Conservation (phyloP, 2,888 invertebrate genomes). For the Zaprionus obscuricornis region DNA sequence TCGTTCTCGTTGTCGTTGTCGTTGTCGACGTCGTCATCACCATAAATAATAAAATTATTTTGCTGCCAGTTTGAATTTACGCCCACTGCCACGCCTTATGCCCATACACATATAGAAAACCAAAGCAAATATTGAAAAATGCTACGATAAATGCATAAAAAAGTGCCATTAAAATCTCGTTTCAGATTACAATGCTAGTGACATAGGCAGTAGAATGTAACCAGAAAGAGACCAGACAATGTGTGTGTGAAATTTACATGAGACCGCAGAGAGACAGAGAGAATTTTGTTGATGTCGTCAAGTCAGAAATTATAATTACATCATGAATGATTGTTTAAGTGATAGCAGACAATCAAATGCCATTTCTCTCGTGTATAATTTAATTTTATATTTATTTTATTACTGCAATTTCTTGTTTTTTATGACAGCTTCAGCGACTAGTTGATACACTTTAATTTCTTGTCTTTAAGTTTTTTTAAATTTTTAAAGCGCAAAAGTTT, state of each 20-base stretch:
- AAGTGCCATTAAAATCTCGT: slow-evolving; percentile 72
- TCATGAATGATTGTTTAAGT: background rate
- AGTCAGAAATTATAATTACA: slow-evolving; percentile 27
- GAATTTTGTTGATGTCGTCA: slow-evolving; percentile 1
- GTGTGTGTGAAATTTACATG: too few species aligned
- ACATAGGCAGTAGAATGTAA: background rate
- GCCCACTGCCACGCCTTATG: slow-evolving; percentile 41
- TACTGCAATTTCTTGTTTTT: too few species aligned
- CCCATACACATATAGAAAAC: background rate
- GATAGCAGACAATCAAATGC: too few species aligned
- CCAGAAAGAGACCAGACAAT: too few species aligned
- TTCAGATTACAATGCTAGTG: slow-evolving; percentile 44
- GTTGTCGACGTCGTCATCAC: slow-evolving; percentile 56
- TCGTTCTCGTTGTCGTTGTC: slow-evolving; percentile 7
- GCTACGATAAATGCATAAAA: slow-evolving; percentile 46
- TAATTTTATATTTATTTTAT: too few species aligned
- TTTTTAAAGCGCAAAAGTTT: too few species aligned
- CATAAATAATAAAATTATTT: slow-evolving; percentile 76
- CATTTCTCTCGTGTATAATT: too few species aligned
- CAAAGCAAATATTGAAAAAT: slow-evolving; percentile 64
- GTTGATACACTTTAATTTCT: too few species aligned
- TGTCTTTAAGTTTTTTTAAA: too few species aligned
- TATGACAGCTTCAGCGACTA: too few species aligned
- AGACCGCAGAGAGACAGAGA: background rate
- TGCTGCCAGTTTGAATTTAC: slow-evolving; percentile 73